These are phyloP conservation scores for Catagonus wagneri DNA, from an alignment of 2,113 vertebrate species.

Conservation along the genomic window DNA sequence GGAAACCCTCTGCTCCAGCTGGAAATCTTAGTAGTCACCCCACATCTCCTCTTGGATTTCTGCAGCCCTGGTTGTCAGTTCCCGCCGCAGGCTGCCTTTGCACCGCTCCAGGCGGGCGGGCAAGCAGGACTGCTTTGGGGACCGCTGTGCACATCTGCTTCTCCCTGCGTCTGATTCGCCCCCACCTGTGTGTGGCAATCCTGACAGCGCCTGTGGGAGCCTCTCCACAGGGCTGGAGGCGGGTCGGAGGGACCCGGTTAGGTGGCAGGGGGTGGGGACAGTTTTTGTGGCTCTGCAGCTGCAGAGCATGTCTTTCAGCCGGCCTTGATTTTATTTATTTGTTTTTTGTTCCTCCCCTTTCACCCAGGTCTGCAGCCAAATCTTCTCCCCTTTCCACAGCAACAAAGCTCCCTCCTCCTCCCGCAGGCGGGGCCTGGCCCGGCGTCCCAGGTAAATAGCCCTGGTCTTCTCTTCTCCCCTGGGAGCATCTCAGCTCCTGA, in stretches of 20 bases:
- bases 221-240: background rate
- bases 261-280: background rate
- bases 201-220: conserved; percentile 25
- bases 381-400: conserved; percentile 94
- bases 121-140: conserved; percentile 71
- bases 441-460: conserved; percentile 93
- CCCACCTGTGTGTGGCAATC: conserved; percentile 64
- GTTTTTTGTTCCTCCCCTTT: conserved; percentile 60
- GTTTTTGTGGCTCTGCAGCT: background rate
- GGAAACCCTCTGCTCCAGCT: background rate
- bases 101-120: background rate
- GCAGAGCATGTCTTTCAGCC: background rate
- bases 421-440: conserved; percentile 95
- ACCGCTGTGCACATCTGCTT: conserved; percentile 65
- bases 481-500: background rate
- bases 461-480: background rate
- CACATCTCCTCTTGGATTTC: background rate
- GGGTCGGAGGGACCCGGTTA: background rate
- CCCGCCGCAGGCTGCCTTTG: background rate
- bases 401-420: conserved; percentile 92
- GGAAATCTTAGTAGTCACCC: background rate
- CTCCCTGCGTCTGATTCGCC: conserved; percentile 47
- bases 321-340: conserved; percentile 59
- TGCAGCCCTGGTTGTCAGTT: background rate
- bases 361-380: conserved; percentile 94